Base-by-base conservation (phyloP, 1,140 invertebrate genomes). In the Zaprionus nigranus region DNA sequence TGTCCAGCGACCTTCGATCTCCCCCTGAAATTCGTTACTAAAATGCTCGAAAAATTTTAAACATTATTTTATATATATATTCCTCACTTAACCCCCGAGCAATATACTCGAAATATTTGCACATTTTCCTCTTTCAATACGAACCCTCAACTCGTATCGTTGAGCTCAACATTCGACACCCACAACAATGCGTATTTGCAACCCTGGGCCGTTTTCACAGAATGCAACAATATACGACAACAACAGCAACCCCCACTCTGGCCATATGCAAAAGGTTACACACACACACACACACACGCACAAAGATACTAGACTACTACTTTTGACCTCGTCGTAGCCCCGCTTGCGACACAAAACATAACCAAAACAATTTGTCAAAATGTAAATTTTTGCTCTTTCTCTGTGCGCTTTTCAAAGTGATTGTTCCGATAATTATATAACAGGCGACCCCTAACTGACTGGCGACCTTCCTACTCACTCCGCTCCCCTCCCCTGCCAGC, bases 301-400 rank as follows among this genome's bases (percentile, higher is more conserved):
- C 20, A 24, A 17, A 15, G 12, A 58, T 36, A 7, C 46, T 46
- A n/a, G 53, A 53, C 61, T n/a, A 36, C 43, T 57, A 85, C 79
- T 77, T 77, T 82, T 90, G 85, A 90, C 81, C 85, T 54, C 54
- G 7, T n/a, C 24, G 11, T 24, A 64, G 74, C 76, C 80, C 68
- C 76, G 66, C 58, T 38, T 38, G 67, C 69, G 75, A 81, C 81
- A 68, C 81, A 65, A 73, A 40, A 67, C 79, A 88, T 56, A 77
- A 43, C 73, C 79, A 88, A 64, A 90, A 75, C 76, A 90, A 90
- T 90, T 90, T 90, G 85, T 90, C 85, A 90, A 72, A 88, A 90
- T 90, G 85, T 90, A 90, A 90, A 90, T 90, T 90, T 90, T 82
- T 66, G 34, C 28, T 34, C 51, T 56, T 63, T 78, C 38, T 63